Percentiles rank a stretch among this genome's conserved stretches.
Evolutionary conservation across 2,113 vertebrate genomes (phyloP).

Genomic region (Nycticorax nycticorax): DNA sequence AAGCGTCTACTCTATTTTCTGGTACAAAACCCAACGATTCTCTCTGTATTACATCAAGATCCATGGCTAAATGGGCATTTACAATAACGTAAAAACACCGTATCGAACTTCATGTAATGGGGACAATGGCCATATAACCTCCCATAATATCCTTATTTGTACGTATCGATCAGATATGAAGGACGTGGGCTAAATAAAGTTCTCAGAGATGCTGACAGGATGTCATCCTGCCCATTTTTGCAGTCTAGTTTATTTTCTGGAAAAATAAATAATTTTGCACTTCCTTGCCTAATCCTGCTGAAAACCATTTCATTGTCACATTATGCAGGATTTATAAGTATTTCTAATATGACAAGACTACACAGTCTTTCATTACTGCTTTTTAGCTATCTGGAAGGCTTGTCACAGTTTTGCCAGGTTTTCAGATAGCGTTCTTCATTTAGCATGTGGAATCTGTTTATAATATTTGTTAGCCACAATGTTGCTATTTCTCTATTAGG

Average conservation of each 20-base stretch:
- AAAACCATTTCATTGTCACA: conserved; percentile 15
- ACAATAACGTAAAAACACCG: neutral
- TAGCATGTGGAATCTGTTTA: neutral
- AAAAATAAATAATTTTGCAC: neutral
- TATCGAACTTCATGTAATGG: neutral
- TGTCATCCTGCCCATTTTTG: neutral
- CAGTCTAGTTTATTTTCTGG: neutral
- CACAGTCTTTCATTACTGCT: neutral
- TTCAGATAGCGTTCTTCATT: neutral
- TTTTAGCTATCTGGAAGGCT: neutral
- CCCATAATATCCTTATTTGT: neutral
- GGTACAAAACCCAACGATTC: neutral
- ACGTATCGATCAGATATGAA: neutral
- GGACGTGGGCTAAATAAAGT: neutral
- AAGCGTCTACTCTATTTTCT: neutral
- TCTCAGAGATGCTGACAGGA: neutral
- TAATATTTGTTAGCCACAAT: neutral
- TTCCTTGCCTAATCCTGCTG: neutral
- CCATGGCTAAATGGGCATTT: neutral
- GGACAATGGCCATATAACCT: neutral
- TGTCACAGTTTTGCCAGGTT: neutral
- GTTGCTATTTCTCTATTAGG: neutral
- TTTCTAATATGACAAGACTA: neutral
- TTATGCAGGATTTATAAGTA: conserved; percentile 3
- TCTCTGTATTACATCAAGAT: neutral